A percentile compares a stretch with the other conserved stretches of the same genome.
phyloP scores from a whole-genome alignment of 2,113 vertebrate species.

The Mormyrus lacerda region DNA sequence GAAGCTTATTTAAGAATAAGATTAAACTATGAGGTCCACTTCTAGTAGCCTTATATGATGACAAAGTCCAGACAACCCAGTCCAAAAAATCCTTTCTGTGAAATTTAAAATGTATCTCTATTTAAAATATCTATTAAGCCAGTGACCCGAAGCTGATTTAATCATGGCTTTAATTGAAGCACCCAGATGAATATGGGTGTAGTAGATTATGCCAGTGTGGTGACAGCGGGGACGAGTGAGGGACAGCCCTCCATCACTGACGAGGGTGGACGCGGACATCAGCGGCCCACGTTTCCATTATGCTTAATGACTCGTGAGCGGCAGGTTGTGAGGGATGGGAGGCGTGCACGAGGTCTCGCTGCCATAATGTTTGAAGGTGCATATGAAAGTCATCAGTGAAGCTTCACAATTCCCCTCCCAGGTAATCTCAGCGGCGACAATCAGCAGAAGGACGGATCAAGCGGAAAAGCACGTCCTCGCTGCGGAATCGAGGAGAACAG shows the following conservation, averaged over 20 bases:
- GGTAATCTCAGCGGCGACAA: neutral
- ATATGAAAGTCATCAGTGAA: neutral
- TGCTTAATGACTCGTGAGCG: neutral
- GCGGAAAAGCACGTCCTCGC: neutral
- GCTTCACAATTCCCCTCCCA: slow-evolving; percentile 3
- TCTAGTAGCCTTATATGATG: neutral
- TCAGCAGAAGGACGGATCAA: neutral
- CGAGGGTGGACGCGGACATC: neutral
- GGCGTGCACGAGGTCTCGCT: neutral
- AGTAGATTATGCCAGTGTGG: neutral
- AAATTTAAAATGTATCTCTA: neutral
- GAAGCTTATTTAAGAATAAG: neutral
- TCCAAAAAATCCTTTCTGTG: neutral
- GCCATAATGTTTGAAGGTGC: slow-evolving; percentile 3
- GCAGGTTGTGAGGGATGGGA: neutral
- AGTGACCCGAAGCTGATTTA: neutral
- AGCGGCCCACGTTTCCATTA: neutral
- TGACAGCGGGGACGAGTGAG: neutral
- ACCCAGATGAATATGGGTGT: neutral
- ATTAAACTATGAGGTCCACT: neutral
- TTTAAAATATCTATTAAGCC: neutral
- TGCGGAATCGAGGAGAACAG: neutral
- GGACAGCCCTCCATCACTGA: slow-evolving; percentile 2
- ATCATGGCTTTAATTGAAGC: neutral
- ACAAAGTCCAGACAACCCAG: neutral